These are phyloP conservation scores for Pristionchus arcanus DNA, from an alignment of 2,888 invertebrate genomes.

Conservation along the genomic window DNA sequence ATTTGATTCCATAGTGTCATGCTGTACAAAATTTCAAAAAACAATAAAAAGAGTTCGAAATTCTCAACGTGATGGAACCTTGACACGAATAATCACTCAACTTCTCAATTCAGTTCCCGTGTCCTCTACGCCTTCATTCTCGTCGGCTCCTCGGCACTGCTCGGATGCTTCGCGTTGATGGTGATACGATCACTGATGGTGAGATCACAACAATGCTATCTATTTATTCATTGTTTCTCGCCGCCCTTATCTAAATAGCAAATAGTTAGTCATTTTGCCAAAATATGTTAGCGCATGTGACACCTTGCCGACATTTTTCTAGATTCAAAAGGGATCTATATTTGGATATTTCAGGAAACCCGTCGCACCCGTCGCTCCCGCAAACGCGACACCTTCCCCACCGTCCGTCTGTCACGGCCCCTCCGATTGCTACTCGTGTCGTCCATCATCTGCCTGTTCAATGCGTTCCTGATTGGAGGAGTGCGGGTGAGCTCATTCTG, in stretches of 20 bases:
- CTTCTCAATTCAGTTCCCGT: conserved; percentile 56
- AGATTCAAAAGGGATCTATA: too few relatives aligned
- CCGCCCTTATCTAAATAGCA: too few relatives aligned
- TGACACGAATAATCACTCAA: too few relatives aligned
- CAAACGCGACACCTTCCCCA: neutral
- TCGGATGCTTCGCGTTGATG: conserved; percentile 51
- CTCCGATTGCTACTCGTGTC: conserved; percentile 57
- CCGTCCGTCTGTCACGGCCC: conserved; percentile 30
- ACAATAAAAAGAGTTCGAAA: too few relatives aligned
- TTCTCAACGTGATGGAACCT: too few relatives aligned
- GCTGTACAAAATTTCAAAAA: too few relatives aligned
- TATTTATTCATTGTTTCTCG: too few relatives aligned
- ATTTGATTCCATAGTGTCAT: too few relatives aligned
- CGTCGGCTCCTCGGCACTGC: conserved; percentile 59
- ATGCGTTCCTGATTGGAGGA: conserved; percentile 55
- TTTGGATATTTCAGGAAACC: neutral
- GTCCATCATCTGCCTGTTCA: conserved; percentile 56
- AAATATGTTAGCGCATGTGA: too few relatives aligned
- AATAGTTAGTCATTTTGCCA: too few relatives aligned
- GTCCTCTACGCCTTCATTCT: conserved; percentile 59
- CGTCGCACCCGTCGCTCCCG: neutral
- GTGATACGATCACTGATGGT: conserved; percentile 52
- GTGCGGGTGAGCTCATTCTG: conserved; percentile 55
- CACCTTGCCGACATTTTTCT: too few relatives aligned
- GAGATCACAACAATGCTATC: too few relatives aligned